Percentiles rank a stretch among this genome's conserved stretches.
Evolutionary conservation across 1,140 invertebrate genomes (phyloP).

Genomic region (Papilio dardanus): DNA sequence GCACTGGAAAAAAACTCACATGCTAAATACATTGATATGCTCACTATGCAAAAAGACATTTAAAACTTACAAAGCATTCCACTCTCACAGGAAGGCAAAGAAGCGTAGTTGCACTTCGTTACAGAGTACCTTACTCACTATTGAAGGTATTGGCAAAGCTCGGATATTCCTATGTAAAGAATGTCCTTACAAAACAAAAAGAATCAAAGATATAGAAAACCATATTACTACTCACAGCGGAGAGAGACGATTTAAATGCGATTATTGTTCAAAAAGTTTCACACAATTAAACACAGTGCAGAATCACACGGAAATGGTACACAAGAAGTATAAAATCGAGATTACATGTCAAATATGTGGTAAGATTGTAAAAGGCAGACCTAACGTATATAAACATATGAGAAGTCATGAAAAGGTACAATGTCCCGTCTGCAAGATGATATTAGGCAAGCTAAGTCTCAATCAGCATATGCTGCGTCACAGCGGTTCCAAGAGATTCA

Average conservation of each 20-base stretch:
- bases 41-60: constrained; percentile 60
- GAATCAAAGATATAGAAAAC: constrained; percentile 59
- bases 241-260: constrained; percentile 58
- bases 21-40: constrained; percentile 55
- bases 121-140: constrained; percentile 42
- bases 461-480: constrained; percentile 63
- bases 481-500: constrained; percentile 54
- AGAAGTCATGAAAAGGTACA: constrained; percentile 49
- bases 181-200: constrained; percentile 56
- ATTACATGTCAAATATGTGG: constrained; percentile 67
- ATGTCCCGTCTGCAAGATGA: constrained; percentile 64
- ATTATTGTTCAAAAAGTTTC: constrained; percentile 55
- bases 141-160: constrained; percentile 60
- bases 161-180: constrained; percentile 64
- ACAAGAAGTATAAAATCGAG: constrained; percentile 56
- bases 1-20: constrained; percentile 69
- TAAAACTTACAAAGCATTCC: constrained; percentile 61
- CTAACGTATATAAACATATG: constrained; percentile 58
- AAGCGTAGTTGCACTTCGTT: constrained; percentile 48
- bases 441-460: constrained; percentile 46
- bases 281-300: constrained; percentile 60
- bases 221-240: constrained; percentile 63
- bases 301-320: constrained; percentile 56
- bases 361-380: constrained; percentile 57
- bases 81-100: constrained; percentile 55